Conservation (phyloP, 2,113 vertebrate species). For the Larimichthys polyactis region DNA sequence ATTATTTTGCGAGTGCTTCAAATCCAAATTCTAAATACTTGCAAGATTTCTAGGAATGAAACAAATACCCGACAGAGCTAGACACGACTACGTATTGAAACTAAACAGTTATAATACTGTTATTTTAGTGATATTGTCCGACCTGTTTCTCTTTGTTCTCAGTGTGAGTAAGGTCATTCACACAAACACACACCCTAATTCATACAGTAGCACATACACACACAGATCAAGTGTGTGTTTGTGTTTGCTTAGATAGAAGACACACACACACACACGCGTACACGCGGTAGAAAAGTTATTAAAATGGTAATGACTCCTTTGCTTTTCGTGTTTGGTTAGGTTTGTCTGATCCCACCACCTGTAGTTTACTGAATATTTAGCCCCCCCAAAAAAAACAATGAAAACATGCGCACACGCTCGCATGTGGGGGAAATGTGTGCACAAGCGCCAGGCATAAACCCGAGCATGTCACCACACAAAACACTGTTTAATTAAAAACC, state of each 20-base stretch:
- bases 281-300: conserved; percentile 77
- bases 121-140: background rate
- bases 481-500: conserved; percentile 74
- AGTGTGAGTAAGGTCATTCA: conserved; percentile 10
- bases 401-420: conserved; percentile 41
- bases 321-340: conserved; percentile 72
- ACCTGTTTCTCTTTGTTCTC: conserved; percentile 13
- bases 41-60: background rate
- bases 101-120: background rate
- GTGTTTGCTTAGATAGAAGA: conserved; percentile 63
- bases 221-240: conserved; percentile 21
- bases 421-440: conserved; percentile 9
- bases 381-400: conserved; percentile 53
- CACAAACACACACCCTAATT: background rate
- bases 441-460: conserved; percentile 30
- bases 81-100: background rate
- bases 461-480: conserved; percentile 46
- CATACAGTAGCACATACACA: background rate
- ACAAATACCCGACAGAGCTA: background rate
- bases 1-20: background rate
- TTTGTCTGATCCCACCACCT: conserved; percentile 77
- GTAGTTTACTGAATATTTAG: conserved; percentile 74
- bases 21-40: background rate
- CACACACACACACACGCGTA: conserved; percentile 4
- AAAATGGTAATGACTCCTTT: conserved; percentile 84